phyloP scores from a whole-genome alignment of 1,140 invertebrate genomes.

The Ganaspis sp. region DNA sequence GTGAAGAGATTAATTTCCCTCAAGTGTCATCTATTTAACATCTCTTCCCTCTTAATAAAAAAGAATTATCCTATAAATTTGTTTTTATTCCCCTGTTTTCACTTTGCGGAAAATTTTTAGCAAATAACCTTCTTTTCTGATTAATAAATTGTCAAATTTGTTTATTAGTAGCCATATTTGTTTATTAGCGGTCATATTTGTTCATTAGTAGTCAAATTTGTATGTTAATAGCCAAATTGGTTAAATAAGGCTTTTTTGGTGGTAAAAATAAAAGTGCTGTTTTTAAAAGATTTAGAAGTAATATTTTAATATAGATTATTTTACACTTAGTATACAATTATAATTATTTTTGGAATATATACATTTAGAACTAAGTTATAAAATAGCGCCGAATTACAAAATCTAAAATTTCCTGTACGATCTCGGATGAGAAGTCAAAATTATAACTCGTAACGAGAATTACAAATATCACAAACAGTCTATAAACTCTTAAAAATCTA shows the following conservation, averaged over 20 bases:
- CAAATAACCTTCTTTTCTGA: too few species aligned
- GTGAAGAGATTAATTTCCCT: slow-evolving; percentile 2
- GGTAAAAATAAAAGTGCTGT: not conserved
- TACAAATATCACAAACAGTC: slow-evolving; percentile 22
- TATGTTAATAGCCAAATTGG: too few species aligned
- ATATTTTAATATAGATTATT: slow-evolving; percentile 14
- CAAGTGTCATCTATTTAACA: slow-evolving; percentile 11
- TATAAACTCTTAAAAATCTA: not conserved
- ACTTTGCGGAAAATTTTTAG: not conserved
- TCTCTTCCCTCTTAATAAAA: slow-evolving; percentile 27
- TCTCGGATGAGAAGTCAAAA: not conserved
- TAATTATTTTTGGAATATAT: slow-evolving; percentile 4
- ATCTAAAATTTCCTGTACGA: not conserved
- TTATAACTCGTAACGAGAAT: not conserved
- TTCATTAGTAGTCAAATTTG: too few species aligned
- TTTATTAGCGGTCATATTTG: too few species aligned
- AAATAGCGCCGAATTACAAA: not conserved
- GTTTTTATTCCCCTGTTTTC: not conserved
- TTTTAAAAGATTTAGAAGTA: not conserved
- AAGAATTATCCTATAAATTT: not conserved
- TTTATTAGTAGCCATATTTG: too few species aligned
- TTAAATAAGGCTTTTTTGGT: too few species aligned
- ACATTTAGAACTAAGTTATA: not conserved
- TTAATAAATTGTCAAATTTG: too few species aligned
- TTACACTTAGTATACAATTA: slow-evolving; percentile 26